Conservation (phyloP, 2,888 invertebrate species). For the Odontocerum albicorne region DNA sequence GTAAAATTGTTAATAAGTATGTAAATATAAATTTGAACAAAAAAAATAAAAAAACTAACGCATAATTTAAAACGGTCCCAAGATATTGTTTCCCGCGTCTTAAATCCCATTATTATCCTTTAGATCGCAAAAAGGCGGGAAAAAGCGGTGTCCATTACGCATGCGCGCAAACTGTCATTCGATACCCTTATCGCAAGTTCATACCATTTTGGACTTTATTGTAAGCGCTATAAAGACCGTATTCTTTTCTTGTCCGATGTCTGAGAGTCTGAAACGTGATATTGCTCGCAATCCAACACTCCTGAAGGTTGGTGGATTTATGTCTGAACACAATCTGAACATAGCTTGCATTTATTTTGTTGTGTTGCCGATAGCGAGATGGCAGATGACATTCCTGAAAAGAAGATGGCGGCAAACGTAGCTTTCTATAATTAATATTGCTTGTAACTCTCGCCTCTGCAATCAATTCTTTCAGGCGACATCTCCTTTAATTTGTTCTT, state of each 20-base stretch:
- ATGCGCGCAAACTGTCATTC: constrained; percentile 9
- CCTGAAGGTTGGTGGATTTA: constrained; percentile 8
- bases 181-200: constrained; percentile 10
- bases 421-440: constrained; percentile 16
- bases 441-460: background rate
- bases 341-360: constrained; percentile 15
- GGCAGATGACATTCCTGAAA: constrained; percentile 11
- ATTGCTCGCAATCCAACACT: constrained; percentile 12
- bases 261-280: constrained; percentile 6
- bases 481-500: background rate
- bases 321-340: constrained; percentile 12
- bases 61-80: too few relatives aligned
- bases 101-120: too few relatives aligned
- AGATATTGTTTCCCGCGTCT: too few relatives aligned
- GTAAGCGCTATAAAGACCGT: background rate
- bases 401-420: constrained; percentile 9
- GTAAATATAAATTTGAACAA: too few relatives aligned
- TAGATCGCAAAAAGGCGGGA: too few relatives aligned
- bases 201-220: constrained; percentile 1
- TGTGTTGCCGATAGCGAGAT: constrained; percentile 3
- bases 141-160: too few relatives aligned
- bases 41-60: too few relatives aligned
- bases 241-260: background rate
- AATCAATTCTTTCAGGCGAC: constrained; percentile 2
- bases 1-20: too few relatives aligned